phyloP scores from a whole-genome alignment of 2,113 vertebrate genomes.

The Brevimyrus niger region DNA sequence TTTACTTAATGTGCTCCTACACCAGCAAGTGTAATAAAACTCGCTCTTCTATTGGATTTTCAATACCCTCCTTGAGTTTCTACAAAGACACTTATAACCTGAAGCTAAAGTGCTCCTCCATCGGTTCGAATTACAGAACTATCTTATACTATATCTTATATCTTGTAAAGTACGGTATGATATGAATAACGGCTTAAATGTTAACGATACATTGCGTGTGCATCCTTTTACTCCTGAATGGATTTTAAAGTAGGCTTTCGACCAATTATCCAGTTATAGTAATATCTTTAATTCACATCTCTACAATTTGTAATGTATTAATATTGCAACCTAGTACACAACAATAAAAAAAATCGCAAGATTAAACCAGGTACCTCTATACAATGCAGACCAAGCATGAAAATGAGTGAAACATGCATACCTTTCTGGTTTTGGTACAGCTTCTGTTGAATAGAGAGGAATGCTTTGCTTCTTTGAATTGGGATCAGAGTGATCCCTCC shows the following conservation, averaged over 20 bases:
- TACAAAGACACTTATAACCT: not conserved
- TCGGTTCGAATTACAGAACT: not conserved
- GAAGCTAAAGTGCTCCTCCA: not conserved
- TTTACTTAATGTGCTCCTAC: not conserved
- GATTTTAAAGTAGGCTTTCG: not conserved
- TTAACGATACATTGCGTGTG: not conserved
- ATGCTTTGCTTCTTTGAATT: conserved; percentile 23
- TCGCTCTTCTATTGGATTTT: not conserved
- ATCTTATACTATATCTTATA: no score
- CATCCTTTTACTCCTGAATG: not conserved
- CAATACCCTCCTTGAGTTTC: not conserved
- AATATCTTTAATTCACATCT: not conserved
- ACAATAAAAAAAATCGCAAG: not conserved
- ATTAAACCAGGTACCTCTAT: not conserved
- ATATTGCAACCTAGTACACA: not conserved
- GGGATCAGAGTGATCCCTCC: conserved; percentile 27
- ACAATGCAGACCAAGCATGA: not conserved
- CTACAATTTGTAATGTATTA: not conserved
- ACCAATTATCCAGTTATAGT: not conserved
- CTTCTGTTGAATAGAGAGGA: not conserved
- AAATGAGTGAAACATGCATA: conserved; percentile 12
- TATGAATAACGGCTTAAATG: not conserved
- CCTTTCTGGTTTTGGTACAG: conserved; percentile 31
- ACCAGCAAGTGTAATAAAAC: not conserved
- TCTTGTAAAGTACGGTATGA: not conserved